These are phyloP conservation scores for Speoplatyrhinus poulsoni DNA, from an alignment of 2,113 vertebrate genomes.

Conservation along the genomic window DNA sequence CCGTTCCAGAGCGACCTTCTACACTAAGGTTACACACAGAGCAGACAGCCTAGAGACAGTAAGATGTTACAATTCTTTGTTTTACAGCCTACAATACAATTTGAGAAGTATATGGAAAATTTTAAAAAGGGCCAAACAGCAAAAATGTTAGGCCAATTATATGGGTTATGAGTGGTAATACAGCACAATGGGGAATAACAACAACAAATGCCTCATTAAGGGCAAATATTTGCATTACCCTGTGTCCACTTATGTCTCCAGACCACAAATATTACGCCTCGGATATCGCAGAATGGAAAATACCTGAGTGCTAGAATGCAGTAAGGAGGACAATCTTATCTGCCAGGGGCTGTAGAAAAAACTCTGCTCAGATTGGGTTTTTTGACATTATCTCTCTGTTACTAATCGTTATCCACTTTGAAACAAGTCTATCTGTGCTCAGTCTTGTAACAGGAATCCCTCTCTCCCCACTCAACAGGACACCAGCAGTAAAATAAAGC, in stretches of 20 bases:
- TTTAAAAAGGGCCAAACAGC: no score
- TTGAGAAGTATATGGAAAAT: no score
- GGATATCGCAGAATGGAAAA: constrained; percentile 24
- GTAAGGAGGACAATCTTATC: constrained; percentile 36
- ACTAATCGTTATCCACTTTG: constrained; percentile 3
- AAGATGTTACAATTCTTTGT: no score
- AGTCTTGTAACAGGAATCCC: constrained; percentile 3
- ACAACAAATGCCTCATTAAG: background rate
- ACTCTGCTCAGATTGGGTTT: constrained; percentile 10
- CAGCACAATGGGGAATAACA: no score
- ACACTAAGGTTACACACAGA: constrained; percentile 27
- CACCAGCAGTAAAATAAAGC: background rate
- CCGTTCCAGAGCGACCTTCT: constrained; percentile 33
- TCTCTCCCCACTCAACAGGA: background rate
- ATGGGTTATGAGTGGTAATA: no score
- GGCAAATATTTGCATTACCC: constrained; percentile 4
- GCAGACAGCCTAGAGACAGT: constrained; percentile 9
- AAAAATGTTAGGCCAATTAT: no score
- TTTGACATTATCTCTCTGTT: background rate
- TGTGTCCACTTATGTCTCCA: constrained; percentile 27
- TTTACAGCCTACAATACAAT: no score
- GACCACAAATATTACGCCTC: constrained; percentile 23
- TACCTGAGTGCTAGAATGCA: constrained; percentile 38
- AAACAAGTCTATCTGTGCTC: background rate
- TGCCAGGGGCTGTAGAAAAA: constrained; percentile 38